Conservation (phyloP, 2,113 vertebrate species). For the Tychaedon coryphoeus region DNA sequence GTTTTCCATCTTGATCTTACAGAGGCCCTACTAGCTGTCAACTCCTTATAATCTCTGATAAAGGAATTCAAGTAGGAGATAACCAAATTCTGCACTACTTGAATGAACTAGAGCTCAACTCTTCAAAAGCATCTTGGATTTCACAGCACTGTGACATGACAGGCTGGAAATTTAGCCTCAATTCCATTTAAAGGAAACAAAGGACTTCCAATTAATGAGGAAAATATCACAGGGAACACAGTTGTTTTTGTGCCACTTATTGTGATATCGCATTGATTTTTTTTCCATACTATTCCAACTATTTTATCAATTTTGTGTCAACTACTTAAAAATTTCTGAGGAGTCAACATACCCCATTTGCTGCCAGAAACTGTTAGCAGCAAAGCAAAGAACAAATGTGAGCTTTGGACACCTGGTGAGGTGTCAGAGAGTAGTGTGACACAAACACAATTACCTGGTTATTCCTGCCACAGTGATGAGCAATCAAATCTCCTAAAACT, state of each 20-base stretch:
- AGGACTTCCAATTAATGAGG: neutral
- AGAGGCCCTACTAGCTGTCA: conserved; percentile 25
- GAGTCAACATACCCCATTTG: rapidly evolving
- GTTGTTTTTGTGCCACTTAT: neutral
- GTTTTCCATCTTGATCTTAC: neutral
- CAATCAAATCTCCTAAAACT: neutral
- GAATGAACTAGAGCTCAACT: neutral
- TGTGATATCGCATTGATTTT: neutral
- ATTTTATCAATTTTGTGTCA: neutral
- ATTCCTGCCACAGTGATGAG: neutral
- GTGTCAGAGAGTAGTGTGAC: neutral
- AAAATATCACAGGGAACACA: neutral
- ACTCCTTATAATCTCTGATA: conserved; percentile 27
- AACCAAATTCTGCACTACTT: neutral
- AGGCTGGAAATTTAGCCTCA: neutral
- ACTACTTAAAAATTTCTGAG: neutral
- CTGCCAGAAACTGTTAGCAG: neutral
- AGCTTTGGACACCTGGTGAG: neutral
- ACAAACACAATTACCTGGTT: neutral
- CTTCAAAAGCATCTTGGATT: neutral
- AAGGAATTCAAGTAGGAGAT: conserved; percentile 30
- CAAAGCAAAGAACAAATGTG: neutral
- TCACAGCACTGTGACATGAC: neutral
- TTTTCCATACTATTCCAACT: neutral
- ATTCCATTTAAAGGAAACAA: neutral